phyloP scores from a whole-genome alignment of 1,140 invertebrate species.

The Drosophila parvula region DNA sequence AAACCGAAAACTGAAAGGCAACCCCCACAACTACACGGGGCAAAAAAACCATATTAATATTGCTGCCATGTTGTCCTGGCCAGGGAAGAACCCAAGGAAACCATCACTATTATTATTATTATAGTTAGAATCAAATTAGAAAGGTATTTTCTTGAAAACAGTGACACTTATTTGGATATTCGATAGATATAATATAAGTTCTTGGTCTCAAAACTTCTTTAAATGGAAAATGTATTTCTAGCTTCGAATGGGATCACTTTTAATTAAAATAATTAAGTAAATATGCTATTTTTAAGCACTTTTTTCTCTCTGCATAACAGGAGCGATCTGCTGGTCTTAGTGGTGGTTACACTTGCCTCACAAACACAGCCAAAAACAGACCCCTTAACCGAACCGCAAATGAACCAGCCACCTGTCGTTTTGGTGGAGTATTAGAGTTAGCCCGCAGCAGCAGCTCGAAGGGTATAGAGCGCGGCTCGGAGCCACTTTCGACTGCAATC shows the following conservation, averaged over 20 bases:
- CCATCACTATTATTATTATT: neutral
- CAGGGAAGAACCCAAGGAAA: neutral
- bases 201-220: too few relatives aligned
- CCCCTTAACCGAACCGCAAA: constrained; percentile 34
- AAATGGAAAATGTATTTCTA: too few relatives aligned
- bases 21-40: constrained; percentile 50
- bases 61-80: neutral
- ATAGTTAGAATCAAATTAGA: neutral
- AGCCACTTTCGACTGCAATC: constrained; percentile 58
- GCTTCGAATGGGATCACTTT: too few relatives aligned
- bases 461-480: constrained; percentile 3
- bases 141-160: too few relatives aligned
- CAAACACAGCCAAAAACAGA: constrained; percentile 16
- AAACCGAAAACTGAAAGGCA: constrained; percentile 59
- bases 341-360: constrained; percentile 42
- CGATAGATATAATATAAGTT: too few relatives aligned
- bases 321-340: constrained; percentile 16
- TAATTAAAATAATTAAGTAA: too few relatives aligned
- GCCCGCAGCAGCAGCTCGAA: constrained; percentile 12
- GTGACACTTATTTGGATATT: too few relatives aligned
- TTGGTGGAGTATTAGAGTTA: constrained; percentile 45
- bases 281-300: neutral
- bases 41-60: neutral
- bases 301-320: constrained; percentile 28
- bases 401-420: constrained; percentile 67